Percentiles rank a stretch among this genome's conserved stretches.
Conservation (phyloP, 35 echinoderm and acorn worm species). For the Lytechinus variegatus region DNA sequence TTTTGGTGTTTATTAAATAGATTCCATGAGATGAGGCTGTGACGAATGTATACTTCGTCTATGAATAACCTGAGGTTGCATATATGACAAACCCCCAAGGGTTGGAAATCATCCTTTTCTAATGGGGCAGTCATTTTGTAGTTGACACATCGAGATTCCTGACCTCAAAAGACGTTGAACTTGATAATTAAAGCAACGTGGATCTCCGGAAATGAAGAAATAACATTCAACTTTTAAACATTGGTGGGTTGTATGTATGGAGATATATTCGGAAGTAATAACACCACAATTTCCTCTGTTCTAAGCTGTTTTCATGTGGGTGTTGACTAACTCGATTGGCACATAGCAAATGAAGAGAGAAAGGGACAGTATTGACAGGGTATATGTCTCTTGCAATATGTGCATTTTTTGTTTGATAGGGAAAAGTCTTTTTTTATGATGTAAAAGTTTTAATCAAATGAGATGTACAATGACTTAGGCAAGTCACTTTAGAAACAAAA, state of each 20-base stretch:
- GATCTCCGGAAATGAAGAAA: not conserved
- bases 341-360: too few relatives aligned
- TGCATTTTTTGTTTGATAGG: too few relatives aligned
- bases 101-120: not conserved
- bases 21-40: not conserved
- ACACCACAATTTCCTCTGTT: not conserved
- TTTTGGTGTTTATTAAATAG: not conserved
- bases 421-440: too few relatives aligned
- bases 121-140: not conserved
- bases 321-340: not conserved
- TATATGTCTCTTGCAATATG: too few relatives aligned
- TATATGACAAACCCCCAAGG: not conserved
- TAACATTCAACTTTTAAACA: not conserved
- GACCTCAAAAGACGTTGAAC: not conserved
- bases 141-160: too few relatives aligned
- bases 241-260: not conserved
- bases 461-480: too few relatives aligned
- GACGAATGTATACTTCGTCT: not conserved
- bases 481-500: too few relatives aligned
- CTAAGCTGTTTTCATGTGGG: not conserved
- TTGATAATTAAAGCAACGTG: not conserved
- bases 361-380: too few relatives aligned
- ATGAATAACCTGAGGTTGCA: not conserved
- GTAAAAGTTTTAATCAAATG: too few relatives aligned
- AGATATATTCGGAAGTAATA: not conserved